Evolutionary conservation across 2,797 vertebrate species (phyloP).

Genomic region (Megaceryle alcyon): DNA sequence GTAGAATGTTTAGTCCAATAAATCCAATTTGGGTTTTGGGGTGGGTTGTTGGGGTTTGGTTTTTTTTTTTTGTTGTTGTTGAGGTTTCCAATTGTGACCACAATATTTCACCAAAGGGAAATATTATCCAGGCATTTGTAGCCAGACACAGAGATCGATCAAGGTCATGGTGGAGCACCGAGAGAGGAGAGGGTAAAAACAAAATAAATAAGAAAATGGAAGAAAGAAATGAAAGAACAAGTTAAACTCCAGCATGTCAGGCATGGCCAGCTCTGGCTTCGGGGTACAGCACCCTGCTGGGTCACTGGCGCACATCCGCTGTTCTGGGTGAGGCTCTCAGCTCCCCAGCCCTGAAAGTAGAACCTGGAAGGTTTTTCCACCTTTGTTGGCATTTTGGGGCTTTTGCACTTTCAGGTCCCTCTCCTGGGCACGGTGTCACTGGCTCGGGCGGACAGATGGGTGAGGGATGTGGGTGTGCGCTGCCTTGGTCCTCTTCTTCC

Average conservation of each 20-base stretch:
- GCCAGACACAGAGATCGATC: not conserved
- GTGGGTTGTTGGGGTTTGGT: not conserved
- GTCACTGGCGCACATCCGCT: accelerated
- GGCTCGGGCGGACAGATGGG: not conserved
- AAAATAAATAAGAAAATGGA: slow-evolving; percentile 42
- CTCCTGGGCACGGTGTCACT: accelerated
- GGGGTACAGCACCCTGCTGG: not conserved
- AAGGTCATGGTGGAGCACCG: not conserved
- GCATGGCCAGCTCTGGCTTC: not conserved
- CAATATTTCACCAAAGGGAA: slow-evolving; percentile 24
- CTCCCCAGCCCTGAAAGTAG: not conserved
- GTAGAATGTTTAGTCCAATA: not conserved
- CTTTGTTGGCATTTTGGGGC: not conserved
- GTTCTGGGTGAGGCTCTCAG: not conserved
- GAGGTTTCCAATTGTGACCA: not conserved
- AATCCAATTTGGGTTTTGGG: not conserved
- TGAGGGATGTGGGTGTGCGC: accelerated
- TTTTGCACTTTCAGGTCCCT: not conserved
- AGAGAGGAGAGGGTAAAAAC: slow-evolving; percentile 21
- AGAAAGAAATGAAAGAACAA: slow-evolving; percentile 60
- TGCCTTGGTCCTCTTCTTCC: not conserved
- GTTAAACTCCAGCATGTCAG: not conserved
- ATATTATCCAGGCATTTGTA: not conserved
- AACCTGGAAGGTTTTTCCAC: not conserved
- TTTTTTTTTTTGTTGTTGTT: not conserved